These are phyloP conservation scores for Seladonia tumulorum DNA, from an alignment of 2,888 invertebrate species.

Conservation along the genomic window DNA sequence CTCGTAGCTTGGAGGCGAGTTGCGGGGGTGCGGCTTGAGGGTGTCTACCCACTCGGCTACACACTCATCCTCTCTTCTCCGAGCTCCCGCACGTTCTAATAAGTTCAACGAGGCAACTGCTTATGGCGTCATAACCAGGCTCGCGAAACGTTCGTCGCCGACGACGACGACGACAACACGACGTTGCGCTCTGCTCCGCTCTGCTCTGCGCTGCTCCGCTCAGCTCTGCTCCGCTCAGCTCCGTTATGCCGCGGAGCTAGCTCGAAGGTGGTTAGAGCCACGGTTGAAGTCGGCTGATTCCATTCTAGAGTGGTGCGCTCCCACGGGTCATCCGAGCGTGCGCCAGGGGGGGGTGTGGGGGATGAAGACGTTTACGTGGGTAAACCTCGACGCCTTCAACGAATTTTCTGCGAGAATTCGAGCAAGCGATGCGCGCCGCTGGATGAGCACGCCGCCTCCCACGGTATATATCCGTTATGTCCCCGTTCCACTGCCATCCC, in stretches of 20 bases:
- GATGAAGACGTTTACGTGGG: slow-evolving; percentile 76
- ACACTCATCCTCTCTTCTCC: slow-evolving; percentile 56
- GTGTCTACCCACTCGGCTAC: slow-evolving; percentile 64
- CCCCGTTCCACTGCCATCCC: not conserved
- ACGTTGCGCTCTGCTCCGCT: no score
- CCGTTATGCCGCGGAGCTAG: slow-evolving; percentile 32
- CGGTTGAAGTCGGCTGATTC: slow-evolving; percentile 44
- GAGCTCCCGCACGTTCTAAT: slow-evolving; percentile 66
- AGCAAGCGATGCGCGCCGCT: slow-evolving; percentile 16
- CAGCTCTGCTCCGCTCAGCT: not conserved
- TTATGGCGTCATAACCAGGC: slow-evolving; percentile 72
- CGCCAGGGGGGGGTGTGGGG: slow-evolving; percentile 46
- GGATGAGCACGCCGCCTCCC: slow-evolving; percentile 26
- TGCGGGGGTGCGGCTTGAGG: slow-evolving; percentile 11
- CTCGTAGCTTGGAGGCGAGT: not conserved
- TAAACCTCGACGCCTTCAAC: slow-evolving; percentile 70
- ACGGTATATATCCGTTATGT: slow-evolving; percentile 26
- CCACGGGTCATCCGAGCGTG: slow-evolving; percentile 72
- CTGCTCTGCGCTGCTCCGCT: not conserved
- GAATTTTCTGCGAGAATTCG: slow-evolving; percentile 61
- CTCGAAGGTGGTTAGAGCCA: slow-evolving; percentile 42
- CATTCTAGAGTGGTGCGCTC: slow-evolving; percentile 45
- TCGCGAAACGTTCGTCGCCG: slow-evolving; percentile 69
- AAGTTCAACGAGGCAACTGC: slow-evolving; percentile 73
- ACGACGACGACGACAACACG: slow-evolving; percentile 3